Base-by-base conservation (phyloP, 37 sponge, comb jelly and placozoan species). In the Chondrosia reniformis region DNA sequence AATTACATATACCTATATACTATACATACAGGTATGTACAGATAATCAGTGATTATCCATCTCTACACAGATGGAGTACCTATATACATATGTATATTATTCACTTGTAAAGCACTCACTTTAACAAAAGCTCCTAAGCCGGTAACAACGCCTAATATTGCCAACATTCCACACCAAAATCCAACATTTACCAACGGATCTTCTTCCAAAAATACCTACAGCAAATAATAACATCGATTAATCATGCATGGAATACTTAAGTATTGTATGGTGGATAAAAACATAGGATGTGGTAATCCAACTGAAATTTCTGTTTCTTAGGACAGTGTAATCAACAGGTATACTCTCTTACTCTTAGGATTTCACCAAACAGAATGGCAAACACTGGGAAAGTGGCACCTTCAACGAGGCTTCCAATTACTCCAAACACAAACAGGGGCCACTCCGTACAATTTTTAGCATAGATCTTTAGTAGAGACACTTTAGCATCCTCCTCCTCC, bases 361-460 rank as follows among this genome's bases (percentile, higher is more conserved):
- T 39, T 0, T 43, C 52, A 45, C 82, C 77, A 78, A 91, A 88
- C 56, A 91, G 54, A 25, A 91, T 81, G 13, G 95, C 72, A 58
- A 94, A 62, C 32, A 78, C 15, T 45, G 95, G 95, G 31, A 91
- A 86, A 37, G 85, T 28, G 7, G 58, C 63, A 0, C 95, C 95
- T 30, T 80, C 13, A 25, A 79, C 49, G 43, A 63, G 78, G 36
- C 89, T 77, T 0, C 22, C 31, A 2, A 91, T 31, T 15, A 82
- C 63, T 9, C 95, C 95, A 1, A 63, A 21, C 32, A 91, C 40
- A 41, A 94, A 84, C 37, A 85, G 43, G 30, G 39, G 54, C 92
- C 92, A 94, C 41, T 94, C 95, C 5, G 92, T 89, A 15, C 19
- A 24, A 71, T 94, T 94, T 33, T 74, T 31, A 0, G 31, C 28